phyloP scores from a whole-genome alignment of 2,113 vertebrate genomes.

The Cyanoderma ruficeps region DNA sequence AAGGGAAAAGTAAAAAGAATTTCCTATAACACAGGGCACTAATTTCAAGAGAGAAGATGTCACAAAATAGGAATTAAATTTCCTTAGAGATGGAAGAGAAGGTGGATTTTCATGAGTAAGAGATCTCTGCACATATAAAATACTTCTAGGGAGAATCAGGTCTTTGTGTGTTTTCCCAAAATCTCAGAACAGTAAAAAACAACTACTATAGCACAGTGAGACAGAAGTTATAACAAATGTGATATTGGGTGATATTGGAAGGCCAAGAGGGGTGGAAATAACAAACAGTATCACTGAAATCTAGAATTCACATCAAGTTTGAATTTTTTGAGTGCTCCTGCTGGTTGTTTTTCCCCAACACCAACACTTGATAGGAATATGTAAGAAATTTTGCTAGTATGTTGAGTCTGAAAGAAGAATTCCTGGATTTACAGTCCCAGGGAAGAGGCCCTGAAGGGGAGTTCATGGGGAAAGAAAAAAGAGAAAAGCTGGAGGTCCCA shows the following conservation, averaged over 20 bases:
- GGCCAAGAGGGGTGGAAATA: not conserved
- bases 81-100: not conserved
- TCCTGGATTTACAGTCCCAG: not conserved
- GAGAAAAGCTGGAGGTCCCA: not conserved
- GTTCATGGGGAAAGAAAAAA: not conserved
- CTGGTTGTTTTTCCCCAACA: not conserved
- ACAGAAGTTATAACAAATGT: not conserved
- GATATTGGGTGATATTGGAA: accelerated
- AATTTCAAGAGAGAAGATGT: not conserved
- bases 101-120: not conserved
- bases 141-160: not conserved
- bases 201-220: not conserved
- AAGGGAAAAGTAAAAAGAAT: not conserved
- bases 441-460: not conserved
- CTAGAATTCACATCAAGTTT: not conserved
- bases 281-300: not conserved
- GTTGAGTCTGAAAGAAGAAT: not conserved
- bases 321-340: not conserved
- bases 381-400: not conserved
- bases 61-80: not conserved
- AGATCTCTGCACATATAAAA: not conserved
- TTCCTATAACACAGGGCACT: not conserved
- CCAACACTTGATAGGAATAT: not conserved
- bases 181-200: not conserved
- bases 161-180: not conserved